Conservation (phyloP, 2,797 vertebrate genomes). For the Notamacropus eugenii region DNA sequence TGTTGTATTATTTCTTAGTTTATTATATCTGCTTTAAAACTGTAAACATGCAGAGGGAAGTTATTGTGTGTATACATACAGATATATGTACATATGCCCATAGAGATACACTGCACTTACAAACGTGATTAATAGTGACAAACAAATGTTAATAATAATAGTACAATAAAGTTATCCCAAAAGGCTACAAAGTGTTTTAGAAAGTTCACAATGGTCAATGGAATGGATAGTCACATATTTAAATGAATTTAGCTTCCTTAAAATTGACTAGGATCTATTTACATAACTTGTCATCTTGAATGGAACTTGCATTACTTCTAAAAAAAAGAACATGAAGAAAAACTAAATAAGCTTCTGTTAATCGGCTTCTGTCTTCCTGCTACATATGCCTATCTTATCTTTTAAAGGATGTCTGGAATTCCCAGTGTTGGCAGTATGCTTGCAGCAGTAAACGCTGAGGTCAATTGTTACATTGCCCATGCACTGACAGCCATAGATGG, state of each 20-base stretch:
- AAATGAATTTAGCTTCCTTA: background rate
- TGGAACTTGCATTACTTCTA: background rate
- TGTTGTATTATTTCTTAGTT: background rate
- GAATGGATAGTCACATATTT: background rate
- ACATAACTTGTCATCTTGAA: background rate
- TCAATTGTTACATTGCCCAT: conserved; percentile 44
- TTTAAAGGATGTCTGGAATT: conserved; percentile 81
- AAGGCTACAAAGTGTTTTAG: background rate
- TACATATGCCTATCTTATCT: conserved; percentile 90
- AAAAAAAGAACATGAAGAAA: background rate
- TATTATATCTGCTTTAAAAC: background rate
- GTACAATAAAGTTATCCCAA: background rate
- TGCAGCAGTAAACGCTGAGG: conserved; percentile 25
- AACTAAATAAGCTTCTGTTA: background rate
- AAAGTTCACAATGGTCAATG: background rate
- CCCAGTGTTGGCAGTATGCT: conserved; percentile 82
- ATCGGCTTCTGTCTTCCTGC: conserved; percentile 49
- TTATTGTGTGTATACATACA: background rate
- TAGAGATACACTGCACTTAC: background rate
- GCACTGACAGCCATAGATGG: conserved; percentile 84
- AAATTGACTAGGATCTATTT: background rate
- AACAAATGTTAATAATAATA: background rate
- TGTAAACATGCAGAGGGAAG: background rate
- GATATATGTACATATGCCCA: background rate
- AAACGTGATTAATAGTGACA: background rate